phyloP scores from a whole-genome alignment of 2,113 vertebrate genomes.

The Saccopteryx bilineata region DNA sequence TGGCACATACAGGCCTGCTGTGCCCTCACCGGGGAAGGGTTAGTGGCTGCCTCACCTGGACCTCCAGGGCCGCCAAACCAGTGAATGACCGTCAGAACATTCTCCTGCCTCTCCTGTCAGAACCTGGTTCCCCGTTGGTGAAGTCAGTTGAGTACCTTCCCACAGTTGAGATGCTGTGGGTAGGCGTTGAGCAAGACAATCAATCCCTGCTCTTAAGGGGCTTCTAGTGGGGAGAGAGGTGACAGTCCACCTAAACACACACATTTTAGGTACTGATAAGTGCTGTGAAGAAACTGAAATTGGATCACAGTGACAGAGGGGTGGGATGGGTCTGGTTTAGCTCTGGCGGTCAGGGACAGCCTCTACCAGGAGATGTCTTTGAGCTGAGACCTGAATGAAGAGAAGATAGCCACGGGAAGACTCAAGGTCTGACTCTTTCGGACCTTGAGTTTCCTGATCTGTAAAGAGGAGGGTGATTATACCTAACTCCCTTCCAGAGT shows the following conservation, averaged over 20 bases:
- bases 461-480: not conserved
- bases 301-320: not conserved
- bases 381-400: not conserved
- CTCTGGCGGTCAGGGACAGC: not conserved
- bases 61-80: not conserved
- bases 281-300: not conserved
- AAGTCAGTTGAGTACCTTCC: not conserved
- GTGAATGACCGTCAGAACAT: not conserved
- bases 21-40: slow-evolving; percentile 93
- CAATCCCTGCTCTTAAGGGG: too few species aligned
- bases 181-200: not conserved
- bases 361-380: not conserved
- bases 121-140: not conserved
- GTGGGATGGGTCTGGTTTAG: not conserved
- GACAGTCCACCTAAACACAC: not conserved
- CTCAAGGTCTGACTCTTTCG: not conserved
- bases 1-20: slow-evolving; percentile 94
- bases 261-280: not conserved
- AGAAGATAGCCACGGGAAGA: not conserved
- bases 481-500: not conserved
- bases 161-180: not conserved
- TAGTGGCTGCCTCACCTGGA: slow-evolving; percentile 73
- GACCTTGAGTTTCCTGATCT: not conserved
- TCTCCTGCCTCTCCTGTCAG: not conserved
- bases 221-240: not conserved